Conservation (phyloP, 2,797 vertebrate genomes). For the Malacoraja senta region DNA sequence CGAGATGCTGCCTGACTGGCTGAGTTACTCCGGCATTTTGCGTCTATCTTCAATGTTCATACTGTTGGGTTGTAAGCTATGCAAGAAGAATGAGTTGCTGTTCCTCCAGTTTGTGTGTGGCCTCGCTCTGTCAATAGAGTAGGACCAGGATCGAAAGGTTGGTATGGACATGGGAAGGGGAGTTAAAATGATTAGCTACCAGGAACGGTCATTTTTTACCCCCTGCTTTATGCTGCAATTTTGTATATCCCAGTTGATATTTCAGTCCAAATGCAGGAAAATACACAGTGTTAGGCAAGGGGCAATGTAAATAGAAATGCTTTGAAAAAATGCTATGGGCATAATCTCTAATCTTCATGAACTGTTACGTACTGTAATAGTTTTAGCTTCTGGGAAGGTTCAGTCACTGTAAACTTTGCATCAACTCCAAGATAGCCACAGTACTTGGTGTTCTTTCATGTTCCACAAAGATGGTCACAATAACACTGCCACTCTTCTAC, state of each 20-base stretch:
- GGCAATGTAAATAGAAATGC: not conserved
- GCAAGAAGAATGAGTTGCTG: too few species aligned
- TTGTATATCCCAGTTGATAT: not conserved
- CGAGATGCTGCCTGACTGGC: too few species aligned
- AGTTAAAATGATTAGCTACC: too few species aligned
- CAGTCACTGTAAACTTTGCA: not conserved
- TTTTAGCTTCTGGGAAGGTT: not conserved
- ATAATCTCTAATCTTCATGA: not conserved
- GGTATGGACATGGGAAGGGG: too few species aligned
- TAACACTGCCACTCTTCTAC: not conserved
- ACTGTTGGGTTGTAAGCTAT: too few species aligned
- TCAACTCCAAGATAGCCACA: not conserved
- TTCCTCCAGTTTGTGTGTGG: too few species aligned
- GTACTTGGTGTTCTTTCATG: slow-evolving; percentile 15
- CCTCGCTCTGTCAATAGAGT: too few species aligned
- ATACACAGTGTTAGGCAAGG: not conserved
- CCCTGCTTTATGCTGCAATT: too few species aligned
- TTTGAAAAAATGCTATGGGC: not conserved
- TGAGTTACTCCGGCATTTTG: too few species aligned
- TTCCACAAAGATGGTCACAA: slow-evolving; percentile 3
- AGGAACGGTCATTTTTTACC: too few species aligned
- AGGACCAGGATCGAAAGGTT: too few species aligned
- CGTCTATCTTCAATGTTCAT: too few species aligned
- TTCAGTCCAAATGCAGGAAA: not conserved
- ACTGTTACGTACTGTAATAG: not conserved